Conservation (phyloP, 2,888 invertebrate species). For the Augochlorella aurata region DNA sequence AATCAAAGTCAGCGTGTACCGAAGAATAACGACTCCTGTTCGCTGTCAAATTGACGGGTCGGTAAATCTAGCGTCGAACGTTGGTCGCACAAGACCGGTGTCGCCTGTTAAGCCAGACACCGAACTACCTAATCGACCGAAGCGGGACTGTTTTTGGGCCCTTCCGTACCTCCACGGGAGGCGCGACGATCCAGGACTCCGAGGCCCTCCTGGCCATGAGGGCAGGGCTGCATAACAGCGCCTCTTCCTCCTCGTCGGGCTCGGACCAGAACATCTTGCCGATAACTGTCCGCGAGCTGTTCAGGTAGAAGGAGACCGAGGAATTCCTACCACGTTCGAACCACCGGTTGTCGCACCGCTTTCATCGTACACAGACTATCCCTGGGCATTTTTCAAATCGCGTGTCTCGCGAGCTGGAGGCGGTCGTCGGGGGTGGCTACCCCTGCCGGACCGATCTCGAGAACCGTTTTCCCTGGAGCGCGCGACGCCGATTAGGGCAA, state of each 20-base stretch:
- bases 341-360: slow-evolving; percentile 18
- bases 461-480: background rate
- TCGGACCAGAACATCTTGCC: slow-evolving; percentile 89
- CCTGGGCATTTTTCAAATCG: slow-evolving; percentile 11
- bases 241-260: slow-evolving; percentile 91
- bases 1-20: no score
- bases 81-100: no score
- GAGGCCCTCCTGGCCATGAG: slow-evolving; percentile 92
- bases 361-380: background rate
- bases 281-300: background rate
- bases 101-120: no score
- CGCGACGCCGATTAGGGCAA: slow-evolving; percentile 32
- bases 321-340: background rate
- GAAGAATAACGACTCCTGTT: no score
- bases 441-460: background rate
- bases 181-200: slow-evolving; percentile 94
- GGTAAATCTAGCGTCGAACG: no score
- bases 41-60: no score
- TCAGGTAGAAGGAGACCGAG: background rate
- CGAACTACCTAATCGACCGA: no score
- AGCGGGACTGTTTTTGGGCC: background rate
- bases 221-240: slow-evolving; percentile 93
- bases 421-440: background rate
- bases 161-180: slow-evolving; percentile 90
- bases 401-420: background rate